Evolutionary conservation across 2,888 invertebrate genomes (phyloP), one percentile per base, ranked within the genome.

Genomic region (Helicoverpa assulta): DNA sequence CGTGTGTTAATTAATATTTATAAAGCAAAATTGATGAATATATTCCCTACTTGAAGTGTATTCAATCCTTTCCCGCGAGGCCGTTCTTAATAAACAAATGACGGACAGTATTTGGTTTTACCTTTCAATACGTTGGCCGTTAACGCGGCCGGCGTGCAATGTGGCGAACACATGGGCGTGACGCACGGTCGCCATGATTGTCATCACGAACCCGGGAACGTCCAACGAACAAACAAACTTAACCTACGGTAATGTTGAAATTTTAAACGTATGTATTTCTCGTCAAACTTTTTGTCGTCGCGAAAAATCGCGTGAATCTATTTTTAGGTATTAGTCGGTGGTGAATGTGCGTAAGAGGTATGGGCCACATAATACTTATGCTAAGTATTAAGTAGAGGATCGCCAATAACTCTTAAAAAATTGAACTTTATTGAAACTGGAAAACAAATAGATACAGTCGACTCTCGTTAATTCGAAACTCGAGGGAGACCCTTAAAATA

Each of bases 151-250:
- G 78, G 84, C 85, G 77, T 90, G 86, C 92, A 93, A 94, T 93
- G 89, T 94, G 94, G 92, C 80, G 76, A 85, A 85, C 94, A 94
- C 91, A 92, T 94, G 94, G 89, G 86, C 78, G 72, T 65, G 18
- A 67, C 53, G 57, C 29, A 40, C 26, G 53, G 71, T 67, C 21
- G 52, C 85, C 85, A 88, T 79, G 51, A 60, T 70, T 83, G 78
- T 76, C 72, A 78, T 59, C 63, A 29, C 50, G 29, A 69, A 56
- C 14, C 16, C 43, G 29, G 77, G 66, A 79, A 14, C 40, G 21
- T 43, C 43, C 43, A 43, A 43, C 43, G 10, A 16, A 43, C 43
- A 5, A 43, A 14, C 43, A 14, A 43, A 43, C 16, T 16, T 5
- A 43, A 16, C 16, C 14, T 16, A 16, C 16, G 16, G 43, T 43